phyloP scores from a whole-genome alignment of 2,113 vertebrate genomes.

The Nanger granti region DNA sequence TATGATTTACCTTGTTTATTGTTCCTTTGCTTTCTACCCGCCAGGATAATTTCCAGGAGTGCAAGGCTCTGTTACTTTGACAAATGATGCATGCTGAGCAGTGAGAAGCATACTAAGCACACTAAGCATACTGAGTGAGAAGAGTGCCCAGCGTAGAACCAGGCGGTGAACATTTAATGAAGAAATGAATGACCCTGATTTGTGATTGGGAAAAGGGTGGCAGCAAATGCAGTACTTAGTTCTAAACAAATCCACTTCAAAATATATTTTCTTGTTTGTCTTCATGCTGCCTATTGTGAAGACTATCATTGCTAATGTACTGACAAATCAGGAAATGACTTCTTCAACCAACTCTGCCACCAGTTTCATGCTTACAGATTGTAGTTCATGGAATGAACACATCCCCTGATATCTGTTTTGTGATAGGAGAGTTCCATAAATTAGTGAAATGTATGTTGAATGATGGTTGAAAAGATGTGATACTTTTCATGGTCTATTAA shows the following conservation, averaged over 20 bases:
- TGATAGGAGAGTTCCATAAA: neutral
- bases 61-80: neutral
- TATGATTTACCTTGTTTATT: neutral
- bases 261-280: neutral
- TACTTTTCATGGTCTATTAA: neutral
- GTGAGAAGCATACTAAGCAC: neutral
- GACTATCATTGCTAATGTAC: neutral
- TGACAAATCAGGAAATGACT: neutral
- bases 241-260: neutral
- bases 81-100: neutral
- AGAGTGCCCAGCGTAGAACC: neutral
- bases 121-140: neutral
- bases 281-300: neutral
- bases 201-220: neutral
- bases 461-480: neutral
- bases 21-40: neutral
- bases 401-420: neutral
- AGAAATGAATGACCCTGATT: neutral
- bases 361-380: neutral
- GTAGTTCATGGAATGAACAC: neutral
- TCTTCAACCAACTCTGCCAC: neutral
- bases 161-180: neutral
- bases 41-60: neutral
- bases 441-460: neutral
- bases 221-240: neutral